phyloP scores from a whole-genome alignment of 2,888 invertebrate genomes.

The Copidosoma aretas region DNA sequence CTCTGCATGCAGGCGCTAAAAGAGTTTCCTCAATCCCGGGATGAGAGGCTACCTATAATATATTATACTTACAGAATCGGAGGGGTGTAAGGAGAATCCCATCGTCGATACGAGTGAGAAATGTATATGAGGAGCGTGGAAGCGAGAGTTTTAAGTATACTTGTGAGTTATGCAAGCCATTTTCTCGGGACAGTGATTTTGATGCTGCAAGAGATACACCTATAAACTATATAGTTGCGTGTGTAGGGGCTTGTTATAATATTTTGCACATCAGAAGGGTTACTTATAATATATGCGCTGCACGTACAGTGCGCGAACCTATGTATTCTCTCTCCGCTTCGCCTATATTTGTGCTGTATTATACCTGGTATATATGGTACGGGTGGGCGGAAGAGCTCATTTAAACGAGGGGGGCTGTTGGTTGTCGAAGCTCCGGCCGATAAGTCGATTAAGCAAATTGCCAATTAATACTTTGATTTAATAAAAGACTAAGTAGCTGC shows the following conservation, averaged over 20 bases:
- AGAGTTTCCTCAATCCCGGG: too few relatives aligned
- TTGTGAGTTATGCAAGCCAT: constrained; percentile 22
- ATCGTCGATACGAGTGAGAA: constrained; percentile 18
- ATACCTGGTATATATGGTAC: neutral
- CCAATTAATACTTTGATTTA: constrained; percentile 9
- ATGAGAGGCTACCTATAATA: too few relatives aligned
- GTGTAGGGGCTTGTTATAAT: too few relatives aligned
- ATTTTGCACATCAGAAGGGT: too few relatives aligned
- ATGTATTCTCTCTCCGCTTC: neutral
- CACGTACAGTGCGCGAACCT: neutral
- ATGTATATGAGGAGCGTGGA: neutral
- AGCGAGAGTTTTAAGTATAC: constrained; percentile 21
- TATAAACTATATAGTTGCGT: too few relatives aligned
- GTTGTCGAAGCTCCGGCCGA: constrained; percentile 1
- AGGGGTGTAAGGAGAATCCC: neutral
- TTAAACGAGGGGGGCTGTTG: neutral
- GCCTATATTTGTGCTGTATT: neutral
- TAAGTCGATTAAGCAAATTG: constrained; percentile 9
- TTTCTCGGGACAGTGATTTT: constrained; percentile 3
- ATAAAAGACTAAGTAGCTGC: neutral
- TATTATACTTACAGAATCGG: too few relatives aligned
- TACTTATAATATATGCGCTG: too few relatives aligned
- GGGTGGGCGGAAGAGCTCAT: neutral
- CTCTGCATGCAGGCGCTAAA: too few relatives aligned
- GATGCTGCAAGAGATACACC: neutral